Evolutionary conservation across 1,140 invertebrate genomes (phyloP), one percentile per base, ranked within the genome.

Genomic region (Heliconius himera): DNA sequence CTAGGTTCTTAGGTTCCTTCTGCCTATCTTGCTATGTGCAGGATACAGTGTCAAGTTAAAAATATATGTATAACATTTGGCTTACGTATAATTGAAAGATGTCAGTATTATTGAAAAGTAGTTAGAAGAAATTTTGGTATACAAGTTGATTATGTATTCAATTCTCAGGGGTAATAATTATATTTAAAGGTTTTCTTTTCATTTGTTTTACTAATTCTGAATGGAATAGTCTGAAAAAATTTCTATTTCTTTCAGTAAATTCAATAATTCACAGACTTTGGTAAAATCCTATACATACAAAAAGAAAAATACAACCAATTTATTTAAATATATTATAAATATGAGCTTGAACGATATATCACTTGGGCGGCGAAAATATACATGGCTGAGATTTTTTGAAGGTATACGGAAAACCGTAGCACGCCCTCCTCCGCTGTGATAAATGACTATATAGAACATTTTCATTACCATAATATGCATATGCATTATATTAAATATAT

Each of bases 221-320:
- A 51, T 20, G 4, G 16, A 51, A 51, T 18, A 51, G 6, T 46
- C 13, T 9, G 41, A 11, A 9, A 46, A 46, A 3, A 13, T 13
- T 0, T 51, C 49, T 51, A 5, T 51, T 51, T 6, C 3, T 51
- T 20, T 51, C 46, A 49, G 5, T 16, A 16, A 49, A 16, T 49
- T 49, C 2, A 16, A 16, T 49, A 16, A 49, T 49, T n/a, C 18
- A 56, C 2, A 9, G 22, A 22, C 3, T 22, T n/a, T 56, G 8
- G n/a, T 56, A 9, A 56, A 22, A 56, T 22, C 2, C 5, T 2
- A 33, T 33, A 56, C 20, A 56, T 22, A 49, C 22, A 56, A 22
- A n/a, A 22, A 56, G 2, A 56, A 56, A 56, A n/a, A n/a, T 22
- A 8, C 76, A 95, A 97, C 80, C 5, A n/a, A 36, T 0, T 71